Base-by-base conservation (phyloP, 2,888 invertebrate species). In the Cybosia mesomella region DNA sequence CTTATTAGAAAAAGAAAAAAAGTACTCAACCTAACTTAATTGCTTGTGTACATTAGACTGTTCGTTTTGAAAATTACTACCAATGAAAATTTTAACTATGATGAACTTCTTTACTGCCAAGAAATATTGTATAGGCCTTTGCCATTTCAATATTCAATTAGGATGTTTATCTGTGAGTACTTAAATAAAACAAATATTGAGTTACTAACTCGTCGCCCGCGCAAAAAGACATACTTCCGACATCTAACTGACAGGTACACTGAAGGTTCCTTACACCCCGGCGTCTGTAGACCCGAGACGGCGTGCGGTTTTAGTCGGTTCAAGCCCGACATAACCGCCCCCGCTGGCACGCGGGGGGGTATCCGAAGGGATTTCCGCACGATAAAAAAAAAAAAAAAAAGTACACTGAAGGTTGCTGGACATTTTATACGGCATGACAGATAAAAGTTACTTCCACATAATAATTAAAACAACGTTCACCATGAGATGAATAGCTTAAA, bases 141-240 rank as follows among this genome's bases (percentile, higher is more conserved):
- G 18, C 7, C 1, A 43, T 43, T 43, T 43, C 18, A 43, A 18
- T 43, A 43, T 49, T 49, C 9, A 28, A 28, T 28, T 28, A 28
- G 3, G 5, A 28, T 28, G 28, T 28, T n/a, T n/a, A n/a, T n/a
- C n/a, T 13, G 43, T 18, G 18, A 43, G 43, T 43, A 3, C 18
- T 43, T n/a, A 18, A 49, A 49, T 49, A 49, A 49, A 49, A n/a
- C 43, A 49, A 49, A 49, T 49, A 49, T n/a, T n/a, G n/a, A 49
- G n/a, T 49, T 49, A n/a, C 9, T 49, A 9, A 49, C 49, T 49
- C 49, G 49, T 49, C 49, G 49, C 49, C n/a, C 49, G n/a, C n/a
- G 8, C n/a, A 49, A 49, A n/a, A 18, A 49, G n/a, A 49, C 49
- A 49, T n/a, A 49, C 9, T 49, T 49, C 49, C 49, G 49, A n/a